Base-by-base conservation (phyloP, 2,888 invertebrate species). In the Heliconius ethilla region DNA sequence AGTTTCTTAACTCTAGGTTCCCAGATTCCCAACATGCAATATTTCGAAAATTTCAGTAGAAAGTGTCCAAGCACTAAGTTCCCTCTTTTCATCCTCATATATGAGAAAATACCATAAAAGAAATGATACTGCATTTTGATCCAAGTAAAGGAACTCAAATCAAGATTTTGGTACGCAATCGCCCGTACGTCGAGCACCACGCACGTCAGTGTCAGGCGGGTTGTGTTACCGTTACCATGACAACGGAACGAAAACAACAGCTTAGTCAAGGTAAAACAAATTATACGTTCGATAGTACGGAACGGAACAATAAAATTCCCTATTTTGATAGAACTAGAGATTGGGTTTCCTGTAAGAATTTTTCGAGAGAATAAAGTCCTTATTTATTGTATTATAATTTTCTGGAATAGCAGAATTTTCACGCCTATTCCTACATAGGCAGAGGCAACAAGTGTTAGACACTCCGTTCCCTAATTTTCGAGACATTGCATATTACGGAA, bases 201-300 rank as follows among this genome's bases (percentile, higher is more conserved):
- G 78, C 80, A 76, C 74, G 51, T 25, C 72, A 73, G 84, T 83
- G 81, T 83, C 84, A 82, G 82, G 84, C 80, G 18, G 80, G 82
- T 82, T 79, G 82, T 80, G 82, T 80, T 81, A 82, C 82, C 80
- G 87, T 88, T 81, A 79, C 85, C 85, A 87, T 87, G 82, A 83
- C 78, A 78, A 88, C 87, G 33, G 11, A 78, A 76, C 78, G 83
- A 87, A 86, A 88, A 89, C 89, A 88, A 85, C 85, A 82, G 75
- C 75, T 82, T n/a, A 37, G 40, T 77, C 83, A 83, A 81, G 83
- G 84, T 83, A 73, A 82, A 75, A 76, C 45, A 45, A 70, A 65
- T 81, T 78, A 78, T 75, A 63, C 80, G 80, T 72, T 80, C 80
- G 65, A 79, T 80, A 79, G 51, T 29, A 45, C 40, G 37, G 72